These are phyloP conservation scores for Campaea margaritaria DNA, from an alignment of 2,888 invertebrate species.

Conservation along the genomic window DNA sequence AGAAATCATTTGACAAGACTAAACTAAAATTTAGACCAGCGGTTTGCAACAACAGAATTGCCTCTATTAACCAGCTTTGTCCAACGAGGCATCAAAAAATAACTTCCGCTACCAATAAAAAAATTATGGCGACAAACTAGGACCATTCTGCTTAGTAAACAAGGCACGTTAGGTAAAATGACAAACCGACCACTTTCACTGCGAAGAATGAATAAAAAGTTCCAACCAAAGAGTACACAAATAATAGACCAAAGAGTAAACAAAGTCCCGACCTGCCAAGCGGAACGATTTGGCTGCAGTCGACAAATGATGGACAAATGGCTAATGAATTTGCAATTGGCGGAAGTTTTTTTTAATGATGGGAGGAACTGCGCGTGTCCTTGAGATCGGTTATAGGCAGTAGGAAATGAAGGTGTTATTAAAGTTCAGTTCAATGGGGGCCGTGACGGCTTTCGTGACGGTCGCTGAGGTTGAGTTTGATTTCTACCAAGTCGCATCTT, in stretches of 20 bases:
- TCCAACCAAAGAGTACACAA: slow-evolving; percentile 39
- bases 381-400: slow-evolving; percentile 3
- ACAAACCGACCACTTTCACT: slow-evolving; percentile 76
- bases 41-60: no score
- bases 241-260: slow-evolving; percentile 59
- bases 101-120: slow-evolving; percentile 47
- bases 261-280: slow-evolving; percentile 61
- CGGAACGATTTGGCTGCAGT: slow-evolving; percentile 48
- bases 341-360: slow-evolving; percentile 8
- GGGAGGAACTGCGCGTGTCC: slow-evolving; percentile 8
- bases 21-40: no score
- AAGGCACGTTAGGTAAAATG: slow-evolving; percentile 65
- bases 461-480: no score
- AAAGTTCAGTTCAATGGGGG: no score
- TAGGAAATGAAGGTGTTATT: no score
- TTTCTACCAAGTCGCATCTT: no score
- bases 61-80: no score
- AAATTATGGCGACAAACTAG: slow-evolving; percentile 55
- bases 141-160: slow-evolving; percentile 54
- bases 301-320: slow-evolving; percentile 19
- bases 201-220: slow-evolving; percentile 63
- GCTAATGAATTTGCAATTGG: slow-evolving; percentile 23
- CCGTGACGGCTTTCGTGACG: no score
- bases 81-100: slow-evolving; percentile 9
- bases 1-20: no score